Evolutionary conservation across 2,113 vertebrate species (phyloP), one percentile per base, ranked within the genome.

Genomic region (Cochlearius cochlearius): DNA sequence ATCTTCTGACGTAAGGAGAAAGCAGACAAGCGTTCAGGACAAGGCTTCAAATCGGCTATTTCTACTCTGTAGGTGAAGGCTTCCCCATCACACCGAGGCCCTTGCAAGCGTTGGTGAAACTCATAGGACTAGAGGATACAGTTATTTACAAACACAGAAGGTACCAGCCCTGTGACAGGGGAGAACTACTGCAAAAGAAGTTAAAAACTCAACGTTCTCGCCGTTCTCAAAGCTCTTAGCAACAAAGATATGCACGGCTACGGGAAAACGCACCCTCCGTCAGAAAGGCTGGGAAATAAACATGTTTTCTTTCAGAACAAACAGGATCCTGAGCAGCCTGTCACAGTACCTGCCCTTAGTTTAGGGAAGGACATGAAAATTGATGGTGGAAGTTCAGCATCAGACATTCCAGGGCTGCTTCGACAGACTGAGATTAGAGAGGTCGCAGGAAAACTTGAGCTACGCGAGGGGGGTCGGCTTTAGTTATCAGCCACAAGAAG

Each of bases 351-450:
- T 47, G 38, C 14, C 22, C 47, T 63, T 29, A 63, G 52, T 39
- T 91, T 91, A 47, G 86, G 78, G 67, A 95, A 92, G 21, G 9
- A 71, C 43, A 21, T 34, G 64, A 55, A 92, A 91, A 92, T 47
- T 77, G 74, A 67, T 9, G 11, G 53, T 72, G 53, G 52, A 95
- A 91, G 43, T 56, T 96, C 63, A 59, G 72, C 89, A 96, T 67
- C 56, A 59, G 86, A 91, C 86, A 91, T 86, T 92, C 52, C 91
- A 78, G 64, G 58, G 19, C 38, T 89, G 53, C 69, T 92, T 62
- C 2, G 0, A 76, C 50, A 86, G 76, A 74, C 55, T 45, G 50
- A 91, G 80, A 94, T 92, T 86, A 96, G 47, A 82, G 66, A 71
- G 47, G 43, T 59, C 1, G 2, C 47, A 92, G 91, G 80, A 95